phyloP scores from a whole-genome alignment of 2,797 vertebrate genomes.

The Sebastolobus alascanus region DNA sequence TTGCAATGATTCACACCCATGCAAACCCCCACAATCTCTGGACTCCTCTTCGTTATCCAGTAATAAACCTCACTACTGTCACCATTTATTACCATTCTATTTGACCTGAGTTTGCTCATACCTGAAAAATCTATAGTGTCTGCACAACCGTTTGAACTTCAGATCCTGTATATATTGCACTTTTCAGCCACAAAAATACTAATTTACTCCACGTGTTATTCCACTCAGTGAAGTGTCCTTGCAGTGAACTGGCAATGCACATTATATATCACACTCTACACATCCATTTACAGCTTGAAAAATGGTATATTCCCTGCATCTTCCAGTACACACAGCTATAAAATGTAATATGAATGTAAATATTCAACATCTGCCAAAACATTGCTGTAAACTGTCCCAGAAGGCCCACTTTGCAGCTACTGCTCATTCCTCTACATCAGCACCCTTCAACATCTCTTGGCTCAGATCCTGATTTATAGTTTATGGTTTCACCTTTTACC shows the following conservation, averaged over 20 bases:
- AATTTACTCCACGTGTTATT: slow-evolving; percentile 44
- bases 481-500: slow-evolving; percentile 23
- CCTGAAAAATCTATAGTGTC: slow-evolving; percentile 29
- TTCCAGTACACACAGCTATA: neutral
- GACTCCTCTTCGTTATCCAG: slow-evolving; percentile 22
- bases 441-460: slow-evolving; percentile 3
- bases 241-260: neutral
- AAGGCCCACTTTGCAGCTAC: neutral
- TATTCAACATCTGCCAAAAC: slow-evolving; percentile 12
- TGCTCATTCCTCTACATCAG: neutral
- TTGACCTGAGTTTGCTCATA: slow-evolving; percentile 15
- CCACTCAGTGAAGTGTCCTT: slow-evolving; percentile 29
- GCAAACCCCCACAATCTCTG: slow-evolving; percentile 6
- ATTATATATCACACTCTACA: slow-evolving; percentile 36
- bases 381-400: neutral
- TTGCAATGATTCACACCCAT: slow-evolving; percentile 11
- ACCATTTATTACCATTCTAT: slow-evolving; percentile 51
- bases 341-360: slow-evolving; percentile 18
- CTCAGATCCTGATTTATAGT: slow-evolving; percentile 27
- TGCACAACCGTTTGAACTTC: slow-evolving; percentile 29
- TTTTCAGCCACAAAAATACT: slow-evolving; percentile 26
- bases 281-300: slow-evolving; percentile 12
- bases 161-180: slow-evolving; percentile 38
- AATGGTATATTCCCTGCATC: slow-evolving; percentile 2
- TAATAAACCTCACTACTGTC: slow-evolving; percentile 48